Base-by-base conservation (phyloP, 2,888 invertebrate genomes). In the Drosophila setosimentum region DNA sequence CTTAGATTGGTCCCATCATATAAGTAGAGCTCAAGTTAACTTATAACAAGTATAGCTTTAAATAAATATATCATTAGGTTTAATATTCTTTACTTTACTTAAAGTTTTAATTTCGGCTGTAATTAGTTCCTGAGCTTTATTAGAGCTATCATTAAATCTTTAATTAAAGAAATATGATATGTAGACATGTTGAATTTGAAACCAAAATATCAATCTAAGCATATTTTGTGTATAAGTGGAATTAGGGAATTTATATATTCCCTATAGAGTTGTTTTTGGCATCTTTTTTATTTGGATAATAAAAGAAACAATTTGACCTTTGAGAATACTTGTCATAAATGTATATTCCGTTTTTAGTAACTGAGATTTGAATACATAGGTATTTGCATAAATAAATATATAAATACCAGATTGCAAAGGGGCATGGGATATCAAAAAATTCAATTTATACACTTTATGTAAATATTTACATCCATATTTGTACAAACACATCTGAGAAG, bases 361-460 rank as follows among this genome's bases (percentile, higher is more conserved):
- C 70, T 62, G 71, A 57, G 76, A 66, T 71, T 71, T 60, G 18
- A 18, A 27, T 16, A 0, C 30, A n/a, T 29, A 32, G 48, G 8
- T 10, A 48, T 75, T 70, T 48, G 16, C 71, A 75, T 66, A 76
- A 48, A 62, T 76, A 50, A 35, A 18, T 53, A 42, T 32, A 40
- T 35, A 59, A 54, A 27, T 42, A 37, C 4, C 13, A 29, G 5
- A 16, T 2, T 10, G 16, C 13, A 37, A 45, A 37, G 6, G 10
- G n/a, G 24, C 35, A 42, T 13, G 11, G 21, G 35, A 57, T 55
- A 68, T 54, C 7, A 16, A 3, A 27, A 35, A 51, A 49, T 42
- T 49, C 42, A 27, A 53, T 69, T 35, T 32, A 21, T 30, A 18
- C 21, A 48, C 29, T 33, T 40, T 59, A 48, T 35, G 45, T 11